phyloP scores from a whole-genome alignment of 2,797 vertebrate genomes.

The Jordanella pulchra region DNA sequence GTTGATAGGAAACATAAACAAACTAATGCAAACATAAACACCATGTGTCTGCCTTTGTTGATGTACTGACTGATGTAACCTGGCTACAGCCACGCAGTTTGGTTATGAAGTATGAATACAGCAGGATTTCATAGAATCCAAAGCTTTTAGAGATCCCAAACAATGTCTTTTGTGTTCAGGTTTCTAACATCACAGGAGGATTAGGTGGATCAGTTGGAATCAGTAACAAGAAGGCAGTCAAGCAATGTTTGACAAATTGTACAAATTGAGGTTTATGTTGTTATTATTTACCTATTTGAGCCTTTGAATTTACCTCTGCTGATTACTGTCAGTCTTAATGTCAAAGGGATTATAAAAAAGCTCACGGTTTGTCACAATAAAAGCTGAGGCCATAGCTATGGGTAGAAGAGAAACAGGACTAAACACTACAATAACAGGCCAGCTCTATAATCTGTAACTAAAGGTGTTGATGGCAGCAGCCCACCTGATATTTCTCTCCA shows the following conservation, averaged over 20 bases:
- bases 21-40: no score
- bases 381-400: no score
- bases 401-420: no score
- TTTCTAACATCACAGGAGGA: neutral
- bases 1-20: conserved; percentile 32
- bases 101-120: neutral
- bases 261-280: no score
- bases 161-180: neutral
- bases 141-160: neutral
- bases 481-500: no score
- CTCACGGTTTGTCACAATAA: no score
- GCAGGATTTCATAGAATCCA: no score
- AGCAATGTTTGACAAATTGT: neutral
- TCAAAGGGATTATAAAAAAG: no score
- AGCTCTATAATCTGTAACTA: no score
- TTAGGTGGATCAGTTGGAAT: neutral
- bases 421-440: no score
- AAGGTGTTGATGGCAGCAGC: no score
- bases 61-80: neutral
- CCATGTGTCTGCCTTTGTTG: neutral
- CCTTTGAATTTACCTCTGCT: neutral
- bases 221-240: neutral
- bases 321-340: no score
- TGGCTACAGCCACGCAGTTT: neutral
- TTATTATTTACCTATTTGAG: neutral